These are phyloP conservation scores for Dasyprocta punctata DNA, from an alignment of 2,113 vertebrate species.

Conservation along the genomic window DNA sequence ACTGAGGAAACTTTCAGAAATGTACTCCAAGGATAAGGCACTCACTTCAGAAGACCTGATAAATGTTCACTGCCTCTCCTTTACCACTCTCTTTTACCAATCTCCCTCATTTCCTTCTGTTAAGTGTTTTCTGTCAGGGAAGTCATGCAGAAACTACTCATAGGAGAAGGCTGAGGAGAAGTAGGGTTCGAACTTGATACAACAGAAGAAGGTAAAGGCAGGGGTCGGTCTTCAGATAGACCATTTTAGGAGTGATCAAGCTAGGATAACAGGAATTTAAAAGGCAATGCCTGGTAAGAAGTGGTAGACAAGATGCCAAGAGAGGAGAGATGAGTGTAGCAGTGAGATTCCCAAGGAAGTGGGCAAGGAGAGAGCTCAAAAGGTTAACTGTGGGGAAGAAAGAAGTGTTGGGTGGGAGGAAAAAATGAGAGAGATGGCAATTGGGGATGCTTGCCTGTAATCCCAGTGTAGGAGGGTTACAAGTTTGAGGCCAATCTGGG, in stretches of 20 bases:
- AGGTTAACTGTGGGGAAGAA: background rate
- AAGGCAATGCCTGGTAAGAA: background rate
- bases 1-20: background rate
- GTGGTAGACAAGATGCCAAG: background rate
- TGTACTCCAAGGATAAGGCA: rapidly evolving
- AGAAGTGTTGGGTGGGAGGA: background rate
- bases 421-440: no score
- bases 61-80: background rate
- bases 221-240: background rate
- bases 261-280: background rate
- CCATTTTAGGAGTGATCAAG: background rate
- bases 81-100: background rate
- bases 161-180: background rate
- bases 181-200: background rate
- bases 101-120: background rate
- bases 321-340: background rate
- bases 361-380: background rate
- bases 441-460: background rate
- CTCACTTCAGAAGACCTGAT: background rate
- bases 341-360: background rate
- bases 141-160: background rate
- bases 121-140: background rate
- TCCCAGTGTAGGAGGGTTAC: background rate
- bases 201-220: background rate
- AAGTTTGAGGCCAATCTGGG: background rate